phyloP scores from a whole-genome alignment of 2,797 vertebrate species.

The Cossypha niveicapilla region DNA sequence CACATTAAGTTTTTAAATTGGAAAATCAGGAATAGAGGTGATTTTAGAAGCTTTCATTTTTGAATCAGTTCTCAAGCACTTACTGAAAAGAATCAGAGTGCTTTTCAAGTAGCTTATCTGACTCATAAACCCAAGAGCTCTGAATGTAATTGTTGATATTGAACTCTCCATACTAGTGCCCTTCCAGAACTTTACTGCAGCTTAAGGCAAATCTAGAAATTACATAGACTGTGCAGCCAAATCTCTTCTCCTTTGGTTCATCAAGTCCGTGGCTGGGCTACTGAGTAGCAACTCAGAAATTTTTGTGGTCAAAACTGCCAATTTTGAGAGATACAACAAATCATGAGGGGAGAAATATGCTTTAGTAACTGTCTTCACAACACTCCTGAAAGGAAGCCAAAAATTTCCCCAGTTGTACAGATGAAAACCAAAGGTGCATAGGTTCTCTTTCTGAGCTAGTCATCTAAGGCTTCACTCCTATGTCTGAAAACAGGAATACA shows the following conservation, averaged over 20 bases:
- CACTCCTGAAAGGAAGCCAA: not conserved
- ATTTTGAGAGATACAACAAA: not conserved
- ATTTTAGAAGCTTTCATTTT: not conserved
- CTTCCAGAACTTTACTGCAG: not conserved
- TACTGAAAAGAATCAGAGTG: not conserved
- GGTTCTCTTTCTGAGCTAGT: not conserved
- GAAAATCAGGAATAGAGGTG: not conserved
- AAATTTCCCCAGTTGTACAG: not conserved
- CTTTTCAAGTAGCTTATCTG: not conserved
- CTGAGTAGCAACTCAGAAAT: not conserved
- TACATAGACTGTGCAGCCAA: not conserved
- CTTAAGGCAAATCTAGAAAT: not conserved
- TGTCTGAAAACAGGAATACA: not conserved
- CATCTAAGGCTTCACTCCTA: not conserved
- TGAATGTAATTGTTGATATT: not conserved
- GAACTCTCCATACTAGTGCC: not conserved
- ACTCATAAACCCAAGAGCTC: not conserved
- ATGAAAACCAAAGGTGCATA: not conserved
- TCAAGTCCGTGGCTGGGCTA: not conserved
- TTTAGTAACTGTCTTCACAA: not conserved
- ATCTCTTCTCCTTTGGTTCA: not conserved
- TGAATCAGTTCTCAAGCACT: not conserved
- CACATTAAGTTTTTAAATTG: slow-evolving; percentile 5
- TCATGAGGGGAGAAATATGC: not conserved
- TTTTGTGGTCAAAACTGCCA: not conserved